Evolutionary conservation across 1,140 invertebrate species (phyloP), one percentile per base, ranked within the genome.

Genomic region (Diorhabda elongata): DNA sequence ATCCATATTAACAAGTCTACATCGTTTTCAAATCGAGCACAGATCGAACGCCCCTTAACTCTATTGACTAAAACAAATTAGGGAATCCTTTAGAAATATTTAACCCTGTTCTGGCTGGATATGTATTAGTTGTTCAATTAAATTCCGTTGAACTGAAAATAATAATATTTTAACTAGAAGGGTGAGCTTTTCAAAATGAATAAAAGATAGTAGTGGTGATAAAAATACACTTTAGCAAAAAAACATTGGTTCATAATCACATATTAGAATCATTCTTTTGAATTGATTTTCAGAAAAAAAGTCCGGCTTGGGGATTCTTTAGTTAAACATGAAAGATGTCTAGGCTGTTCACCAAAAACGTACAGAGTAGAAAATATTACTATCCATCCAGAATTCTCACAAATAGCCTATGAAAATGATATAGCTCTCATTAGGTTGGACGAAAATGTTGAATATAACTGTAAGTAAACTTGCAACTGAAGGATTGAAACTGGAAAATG

Each of bases 361-460:
- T 52, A 52, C n/a, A 52, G n/a, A 3, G 63, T 64, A 41, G 63
- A 11, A 11, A 57, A 64, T 3, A 56, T 64, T 26, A 64, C 42
- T n/a, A n/a, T 56, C 8, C 52, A 56, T 64, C 45, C 63, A 8
- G 47, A 52, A 42, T 64, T 56, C 74, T 83, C 89, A 76, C 82
- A 82, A n/a, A 86, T 87, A 0, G 63, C 75, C 1, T 87, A 86
- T 70, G 83, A 85, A 67, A 87, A 91, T 73, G 90, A 92, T 74
- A 87, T 92, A 59, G 88, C 87, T 2, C 77, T 92, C 4, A 80
- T 92, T 44, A 77, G 84, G 58, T 72, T 89, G n/a, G 77, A 85
- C 6, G 71, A 71, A n/a, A 80, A 82, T 2, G 83, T 83, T 5
- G n/a, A 79, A 41, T 83, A 85, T 43, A 84, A 82, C 69, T 82